Evolutionary conservation across 2,888 invertebrate species (phyloP), one percentile per base, ranked within the genome.

Genomic region (Resseliella maxima): DNA sequence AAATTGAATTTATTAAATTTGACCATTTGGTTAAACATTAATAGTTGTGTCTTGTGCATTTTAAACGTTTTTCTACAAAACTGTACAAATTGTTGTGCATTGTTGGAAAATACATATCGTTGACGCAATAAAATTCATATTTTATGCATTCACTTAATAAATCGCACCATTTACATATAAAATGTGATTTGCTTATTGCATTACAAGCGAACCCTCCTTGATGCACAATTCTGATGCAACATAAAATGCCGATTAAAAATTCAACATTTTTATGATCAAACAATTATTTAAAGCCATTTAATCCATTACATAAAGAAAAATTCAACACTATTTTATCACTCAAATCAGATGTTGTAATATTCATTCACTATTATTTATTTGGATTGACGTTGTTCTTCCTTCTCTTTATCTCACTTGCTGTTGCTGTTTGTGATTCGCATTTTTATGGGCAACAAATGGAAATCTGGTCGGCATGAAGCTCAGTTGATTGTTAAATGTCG

Each of bases 261-360:
- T 86, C 85, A 59, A 86, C 86, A 85, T 72, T 86, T 86, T 86
- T 85, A 87, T 87, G 87, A 87, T 88, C 87, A 87, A 87, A 87
- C 87, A 87, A 88, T 88, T 88, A 88, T 87, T 88, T 87, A 88
- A 87, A 87, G 87, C 87, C 87, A 86, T 86, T 87, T 87, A 87
- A 87, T 87, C 87, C 86, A 35, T 36, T 31, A 87, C 46, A 86
- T 85, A 86, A 54, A 86, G 59, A 46, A 64, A 36, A 85, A 83
- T 83, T 36, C 8, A 83, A 38, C n/a, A n/a, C 21, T 27, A 38
- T 38, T 83, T 36, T 38, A 83, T 38, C 18, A 38, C 36, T 36
- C 81, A 36, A 38, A 38, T 83, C 38, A 83, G 83, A 38, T 83
- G 83, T 36, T 83, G 38, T 59, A 24, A 59, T 59, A 59, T 59